phyloP scores from a whole-genome alignment of 1,140 invertebrate genomes.

The Pachypeltis micranthus region DNA sequence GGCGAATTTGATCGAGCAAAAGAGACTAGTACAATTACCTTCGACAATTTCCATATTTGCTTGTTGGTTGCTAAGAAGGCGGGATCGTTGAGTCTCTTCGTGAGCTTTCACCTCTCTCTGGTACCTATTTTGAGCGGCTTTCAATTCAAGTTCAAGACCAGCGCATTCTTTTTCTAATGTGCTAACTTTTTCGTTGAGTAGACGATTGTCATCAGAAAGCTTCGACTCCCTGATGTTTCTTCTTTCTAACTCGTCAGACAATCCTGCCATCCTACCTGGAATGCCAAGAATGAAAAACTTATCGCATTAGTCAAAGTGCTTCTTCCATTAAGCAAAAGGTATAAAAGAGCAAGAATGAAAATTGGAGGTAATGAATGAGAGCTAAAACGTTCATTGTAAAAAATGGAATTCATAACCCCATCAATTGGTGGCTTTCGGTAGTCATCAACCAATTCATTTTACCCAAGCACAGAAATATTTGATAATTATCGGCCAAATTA shows the following conservation, averaged over 20 bases:
- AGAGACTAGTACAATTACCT: slow-evolving; percentile 50
- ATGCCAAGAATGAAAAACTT: no score
- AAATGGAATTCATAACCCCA: no score
- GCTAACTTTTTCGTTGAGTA: slow-evolving; percentile 66
- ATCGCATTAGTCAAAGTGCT: no score
- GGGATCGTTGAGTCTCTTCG: slow-evolving; percentile 75
- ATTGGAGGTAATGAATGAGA: no score
- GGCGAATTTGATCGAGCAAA: slow-evolving; percentile 10
- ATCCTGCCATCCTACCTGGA: slow-evolving; percentile 37
- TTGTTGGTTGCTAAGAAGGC: slow-evolving; percentile 74
- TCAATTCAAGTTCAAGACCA: slow-evolving; percentile 72
- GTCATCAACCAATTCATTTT: no score
- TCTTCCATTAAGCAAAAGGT: no score
- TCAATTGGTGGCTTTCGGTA: no score
- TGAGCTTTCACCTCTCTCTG: slow-evolving; percentile 81
- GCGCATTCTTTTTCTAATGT: slow-evolving; percentile 80
- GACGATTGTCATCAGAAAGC: slow-evolving; percentile 59
- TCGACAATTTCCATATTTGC: slow-evolving; percentile 81
- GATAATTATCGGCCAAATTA: no score
- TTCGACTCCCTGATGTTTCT: slow-evolving; percentile 56
- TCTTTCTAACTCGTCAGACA: slow-evolving; percentile 65
- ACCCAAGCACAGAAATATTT: no score
- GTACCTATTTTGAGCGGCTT: slow-evolving; percentile 72
- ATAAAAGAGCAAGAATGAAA: no score
- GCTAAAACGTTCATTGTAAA: no score